Percentiles rank a stretch among this genome's conserved stretches.
Conservation (phyloP, 2,113 vertebrate species). For the Solea senegalensis region DNA sequence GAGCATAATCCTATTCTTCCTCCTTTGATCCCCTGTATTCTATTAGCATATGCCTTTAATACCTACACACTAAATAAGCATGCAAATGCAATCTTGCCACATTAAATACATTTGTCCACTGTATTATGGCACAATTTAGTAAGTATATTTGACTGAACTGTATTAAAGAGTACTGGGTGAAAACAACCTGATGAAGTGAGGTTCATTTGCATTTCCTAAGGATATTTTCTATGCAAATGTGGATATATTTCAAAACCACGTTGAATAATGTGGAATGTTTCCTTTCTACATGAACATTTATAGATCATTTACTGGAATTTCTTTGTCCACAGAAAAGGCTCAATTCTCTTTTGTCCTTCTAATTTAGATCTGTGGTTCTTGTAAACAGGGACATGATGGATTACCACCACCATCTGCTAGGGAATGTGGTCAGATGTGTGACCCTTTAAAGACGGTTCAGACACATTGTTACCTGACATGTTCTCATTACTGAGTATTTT, state of each 20-base stretch:
- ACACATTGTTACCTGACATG: neutral
- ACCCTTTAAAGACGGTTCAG: neutral
- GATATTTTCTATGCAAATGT: neutral
- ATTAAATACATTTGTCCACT: constrained; percentile 37
- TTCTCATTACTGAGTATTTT: neutral
- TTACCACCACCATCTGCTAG: constrained; percentile 18
- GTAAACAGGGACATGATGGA: constrained; percentile 29
- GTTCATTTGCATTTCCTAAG: neutral
- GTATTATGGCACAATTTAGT: constrained; percentile 7
- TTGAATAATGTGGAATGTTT: neutral
- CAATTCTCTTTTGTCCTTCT: neutral
- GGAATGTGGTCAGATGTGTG: neutral
- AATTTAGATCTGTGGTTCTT: constrained; percentile 12
- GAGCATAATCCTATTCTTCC: constrained; percentile 34
- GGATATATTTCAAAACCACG: neutral
- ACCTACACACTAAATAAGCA: constrained; percentile 46
- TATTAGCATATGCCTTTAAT: constrained; percentile 52
- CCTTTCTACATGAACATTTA: neutral
- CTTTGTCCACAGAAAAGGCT: constrained; percentile 2
- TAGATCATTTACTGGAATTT: neutral
- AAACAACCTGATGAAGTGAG: neutral
- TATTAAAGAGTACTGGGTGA: neutral
- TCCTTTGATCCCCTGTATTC: constrained; percentile 40
- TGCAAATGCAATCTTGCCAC: constrained; percentile 48
- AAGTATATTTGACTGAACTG: constrained; percentile 2